phyloP scores from a whole-genome alignment of 2,113 vertebrate genomes.

The Phasianus colchicus region DNA sequence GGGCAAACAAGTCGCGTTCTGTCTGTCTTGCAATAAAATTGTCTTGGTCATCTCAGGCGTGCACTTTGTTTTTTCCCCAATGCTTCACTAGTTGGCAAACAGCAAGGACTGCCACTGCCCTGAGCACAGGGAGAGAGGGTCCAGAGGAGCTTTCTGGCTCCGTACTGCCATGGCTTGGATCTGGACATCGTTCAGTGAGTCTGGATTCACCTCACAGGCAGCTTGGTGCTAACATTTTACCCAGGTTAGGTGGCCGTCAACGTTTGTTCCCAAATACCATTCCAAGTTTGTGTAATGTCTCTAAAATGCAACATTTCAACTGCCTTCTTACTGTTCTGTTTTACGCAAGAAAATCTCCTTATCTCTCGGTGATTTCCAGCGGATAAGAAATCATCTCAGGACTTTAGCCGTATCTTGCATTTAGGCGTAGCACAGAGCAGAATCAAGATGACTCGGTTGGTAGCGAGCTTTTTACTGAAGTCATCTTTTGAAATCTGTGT shows the following conservation, averaged over 20 bases:
- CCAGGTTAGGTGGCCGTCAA: background rate
- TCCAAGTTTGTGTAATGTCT: background rate
- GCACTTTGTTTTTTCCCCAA: background rate
- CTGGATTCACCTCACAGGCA: conserved; percentile 4
- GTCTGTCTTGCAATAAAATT: conserved; percentile 53
- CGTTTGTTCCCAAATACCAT: background rate
- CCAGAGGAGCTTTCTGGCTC: conserved; percentile 4
- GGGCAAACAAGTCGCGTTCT: conserved; percentile 59
- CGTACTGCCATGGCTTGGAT: background rate
- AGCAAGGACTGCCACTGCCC: background rate
- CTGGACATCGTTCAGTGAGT: background rate
- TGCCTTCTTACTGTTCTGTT: conserved; percentile 25
- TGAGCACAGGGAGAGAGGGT: background rate
- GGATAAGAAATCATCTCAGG: conserved; percentile 13
- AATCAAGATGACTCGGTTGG: background rate
- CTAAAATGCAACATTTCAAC: background rate
- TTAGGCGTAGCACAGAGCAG: background rate
- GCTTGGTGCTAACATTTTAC: background rate
- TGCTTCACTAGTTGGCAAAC: conserved; percentile 1
- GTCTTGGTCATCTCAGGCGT: conserved; percentile 13
- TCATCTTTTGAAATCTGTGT: background rate
- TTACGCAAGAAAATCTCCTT: background rate
- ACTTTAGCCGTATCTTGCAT: conserved; percentile 9
- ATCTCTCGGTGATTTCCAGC: conserved; percentile 26
- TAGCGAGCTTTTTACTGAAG: background rate